phyloP scores from a whole-genome alignment of 2,888 invertebrate genomes.

The Camponotus fellah region DNA sequence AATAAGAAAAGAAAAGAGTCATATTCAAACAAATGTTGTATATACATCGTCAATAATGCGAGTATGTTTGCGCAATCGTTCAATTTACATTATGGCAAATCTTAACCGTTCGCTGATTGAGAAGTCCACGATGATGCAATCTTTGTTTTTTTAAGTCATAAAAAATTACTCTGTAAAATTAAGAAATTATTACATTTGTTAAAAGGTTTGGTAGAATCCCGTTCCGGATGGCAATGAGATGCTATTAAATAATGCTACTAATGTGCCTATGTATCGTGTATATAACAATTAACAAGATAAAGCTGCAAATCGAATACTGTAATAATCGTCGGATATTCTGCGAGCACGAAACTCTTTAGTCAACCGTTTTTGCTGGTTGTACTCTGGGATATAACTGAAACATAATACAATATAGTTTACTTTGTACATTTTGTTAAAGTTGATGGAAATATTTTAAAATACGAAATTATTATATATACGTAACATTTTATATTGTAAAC shows the following conservation, averaged over 20 bases:
- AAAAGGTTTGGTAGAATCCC: slow-evolving; percentile 26
- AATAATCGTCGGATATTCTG: slow-evolving; percentile 80
- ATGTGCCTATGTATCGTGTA: slow-evolving; percentile 68
- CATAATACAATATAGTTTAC: slow-evolving; percentile 8
- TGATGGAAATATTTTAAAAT: neutral
- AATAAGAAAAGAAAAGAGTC: neutral
- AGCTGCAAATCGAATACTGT: slow-evolving; percentile 85
- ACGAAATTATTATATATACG: neutral
- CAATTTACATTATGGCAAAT: slow-evolving; percentile 24
- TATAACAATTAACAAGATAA: slow-evolving; percentile 82
- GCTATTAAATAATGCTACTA: slow-evolving; percentile 78
- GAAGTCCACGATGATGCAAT: slow-evolving; percentile 28
- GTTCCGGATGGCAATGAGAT: slow-evolving; percentile 67
- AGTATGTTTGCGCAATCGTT: slow-evolving; percentile 4
- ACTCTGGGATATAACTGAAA: slow-evolving; percentile 87
- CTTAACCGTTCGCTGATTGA: neutral
- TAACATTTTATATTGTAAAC: neutral
- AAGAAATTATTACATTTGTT: slow-evolving; percentile 35
- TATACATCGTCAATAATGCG: slow-evolving; percentile 4
- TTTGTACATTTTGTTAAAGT: neutral
- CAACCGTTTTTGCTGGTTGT: slow-evolving; percentile 83
- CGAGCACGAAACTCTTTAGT: slow-evolving; percentile 77
- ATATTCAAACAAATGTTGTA: slow-evolving; percentile 1
- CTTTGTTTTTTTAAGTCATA: slow-evolving; percentile 50
- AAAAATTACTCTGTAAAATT: slow-evolving; percentile 52